A percentile compares a stretch with the other conserved stretches of the same genome.
Conservation (phyloP, 1,140 invertebrate species). For the Drosophila obscura region DNA sequence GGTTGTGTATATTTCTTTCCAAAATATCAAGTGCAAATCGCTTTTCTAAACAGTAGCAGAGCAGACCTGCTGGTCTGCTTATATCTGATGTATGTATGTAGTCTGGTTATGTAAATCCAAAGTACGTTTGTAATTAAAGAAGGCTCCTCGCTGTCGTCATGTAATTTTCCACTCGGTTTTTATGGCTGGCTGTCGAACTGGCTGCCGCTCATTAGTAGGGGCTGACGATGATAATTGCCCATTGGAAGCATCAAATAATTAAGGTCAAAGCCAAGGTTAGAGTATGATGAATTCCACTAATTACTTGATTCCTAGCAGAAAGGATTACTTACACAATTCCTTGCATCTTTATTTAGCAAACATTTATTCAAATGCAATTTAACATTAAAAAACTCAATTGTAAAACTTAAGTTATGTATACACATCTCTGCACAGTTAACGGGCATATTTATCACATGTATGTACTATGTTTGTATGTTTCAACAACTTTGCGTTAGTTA, state of each 20-base stretch:
- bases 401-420: slow-evolving; percentile 59
- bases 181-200: background rate
- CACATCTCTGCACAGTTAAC: slow-evolving; percentile 70
- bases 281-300: too few species aligned
- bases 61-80: too few species aligned
- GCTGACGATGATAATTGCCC: background rate
- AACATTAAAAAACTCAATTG: slow-evolving; percentile 70
- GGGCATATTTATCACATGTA: slow-evolving; percentile 76
- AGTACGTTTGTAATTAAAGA: slow-evolving; percentile 69
- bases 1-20: slow-evolving; percentile 61
- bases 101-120: slow-evolving; percentile 56
- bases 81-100: slow-evolving; percentile 33
- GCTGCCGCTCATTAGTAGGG: slow-evolving; percentile 18
- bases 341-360: slow-evolving; percentile 45
- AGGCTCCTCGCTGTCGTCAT: slow-evolving; percentile 45
- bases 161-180: slow-evolving; percentile 14
- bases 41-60: slow-evolving; percentile 21
- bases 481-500: slow-evolving; percentile 45
- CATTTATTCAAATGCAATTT: slow-evolving; percentile 77
- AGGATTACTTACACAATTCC: slow-evolving; percentile 21
- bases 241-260: slow-evolving; percentile 18
- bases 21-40: slow-evolving; percentile 53
- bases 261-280: slow-evolving; percentile 43
- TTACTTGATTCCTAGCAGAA: too few species aligned
- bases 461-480: slow-evolving; percentile 60